Evolutionary conservation across 2,888 invertebrate genomes (phyloP).

Genomic region (Elgonia sp.): DNA sequence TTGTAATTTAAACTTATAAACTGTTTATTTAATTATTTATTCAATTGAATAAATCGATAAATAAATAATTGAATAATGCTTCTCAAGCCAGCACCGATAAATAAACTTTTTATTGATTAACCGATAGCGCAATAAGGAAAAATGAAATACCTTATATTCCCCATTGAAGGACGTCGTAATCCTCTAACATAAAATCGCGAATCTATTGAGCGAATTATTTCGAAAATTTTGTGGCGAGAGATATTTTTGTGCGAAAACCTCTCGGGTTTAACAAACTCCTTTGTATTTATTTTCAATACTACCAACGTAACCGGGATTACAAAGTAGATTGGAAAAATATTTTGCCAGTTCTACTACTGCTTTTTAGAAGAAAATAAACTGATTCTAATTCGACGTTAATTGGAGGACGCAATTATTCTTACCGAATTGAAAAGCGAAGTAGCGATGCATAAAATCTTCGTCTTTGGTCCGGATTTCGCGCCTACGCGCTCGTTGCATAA

Average conservation of each 20-base stretch:
- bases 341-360: background rate
- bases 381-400: slow-evolving; percentile 45
- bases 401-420: slow-evolving; percentile 33
- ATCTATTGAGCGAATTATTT: slow-evolving; percentile 65
- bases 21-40: background rate
- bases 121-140: slow-evolving; percentile 37
- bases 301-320: slow-evolving; percentile 45
- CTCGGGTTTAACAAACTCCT: slow-evolving; percentile 40
- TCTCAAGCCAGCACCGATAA: background rate
- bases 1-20: no score
- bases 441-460: slow-evolving; percentile 48
- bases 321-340: slow-evolving; percentile 30
- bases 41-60: slow-evolving; percentile 8
- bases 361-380: background rate
- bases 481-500: slow-evolving; percentile 27
- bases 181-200: slow-evolving; percentile 58
- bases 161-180: slow-evolving; percentile 56
- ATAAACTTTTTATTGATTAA: slow-evolving; percentile 49
- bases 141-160: slow-evolving; percentile 46
- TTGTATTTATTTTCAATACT: slow-evolving; percentile 48
- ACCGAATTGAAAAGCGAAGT: slow-evolving; percentile 25
- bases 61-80: slow-evolving; percentile 7
- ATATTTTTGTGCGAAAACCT: slow-evolving; percentile 43
- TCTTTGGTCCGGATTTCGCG: slow-evolving; percentile 46
- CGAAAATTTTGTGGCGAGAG: slow-evolving; percentile 57